Base-by-base conservation (phyloP, 2,888 invertebrate species). In the Tyria jacobaeae region DNA sequence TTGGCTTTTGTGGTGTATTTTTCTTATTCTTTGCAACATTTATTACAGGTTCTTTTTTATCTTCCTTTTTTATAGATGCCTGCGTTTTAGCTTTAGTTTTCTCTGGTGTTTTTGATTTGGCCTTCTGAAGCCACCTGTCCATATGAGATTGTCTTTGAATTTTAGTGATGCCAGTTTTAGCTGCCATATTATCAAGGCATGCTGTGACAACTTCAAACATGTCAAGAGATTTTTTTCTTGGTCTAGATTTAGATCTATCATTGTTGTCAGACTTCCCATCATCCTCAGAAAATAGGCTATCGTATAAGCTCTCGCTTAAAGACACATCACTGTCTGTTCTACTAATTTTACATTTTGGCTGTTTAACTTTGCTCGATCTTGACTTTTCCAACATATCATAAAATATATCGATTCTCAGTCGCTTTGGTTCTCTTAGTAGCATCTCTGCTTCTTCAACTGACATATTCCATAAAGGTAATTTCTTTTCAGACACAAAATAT, bases 401-500 rank as follows among this genome's bases (percentile, higher is more conserved):
- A 63, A 95, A 94, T 60, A 92, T 89, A 49, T 95, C 92, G 49
- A 95, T 90, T 67, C 96, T 94, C n/a, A 95, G 88, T 48, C 94
- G 86, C 62, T 94, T 90, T 15, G 95, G 92, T 80, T 95, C 93
- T 14, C 90, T 81, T 4, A 95, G 86, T 9, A 97, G 91, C 56
- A 90, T 91, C 77, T 96, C 96, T 0, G 97, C 97, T 89, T 97
- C 97, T n/a, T 94, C 92, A 0, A 97, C 95, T 0, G 97, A 97
- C 51, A 94, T 89, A 39, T 95, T 92, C 97, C 98, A 98, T 59
- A 95, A 94, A 3, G 89, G 78, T 73, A 92, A 89, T 68, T 95
- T 91, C 68, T 94, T 89, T 47, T 94, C 92, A n/a, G 94, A 94
- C 21, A 95, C 84, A 51, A 92, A 86, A 73, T 94, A 95, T 7